These are phyloP conservation scores for Clinocottus analis DNA, from an alignment of 2,113 vertebrate genomes.

Conservation along the genomic window DNA sequence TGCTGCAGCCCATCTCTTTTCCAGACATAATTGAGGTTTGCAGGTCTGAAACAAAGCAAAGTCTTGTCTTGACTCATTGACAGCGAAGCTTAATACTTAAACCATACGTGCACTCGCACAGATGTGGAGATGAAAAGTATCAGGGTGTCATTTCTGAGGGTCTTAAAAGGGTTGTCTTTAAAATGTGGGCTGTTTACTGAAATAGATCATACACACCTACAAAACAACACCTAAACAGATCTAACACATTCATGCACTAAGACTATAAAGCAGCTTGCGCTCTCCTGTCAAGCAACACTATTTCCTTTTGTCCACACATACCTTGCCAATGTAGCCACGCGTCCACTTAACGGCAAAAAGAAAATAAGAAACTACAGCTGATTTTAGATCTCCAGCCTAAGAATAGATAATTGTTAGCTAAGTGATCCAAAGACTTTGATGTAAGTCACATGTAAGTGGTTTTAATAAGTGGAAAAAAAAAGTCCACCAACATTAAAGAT, in stretches of 20 bases:
- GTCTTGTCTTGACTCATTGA: conserved; percentile 40
- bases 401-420: conserved; percentile 63
- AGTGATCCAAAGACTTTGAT: conserved; percentile 57
- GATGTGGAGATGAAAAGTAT: conserved; percentile 32
- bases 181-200: background rate
- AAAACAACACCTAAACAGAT: background rate
- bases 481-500: no score
- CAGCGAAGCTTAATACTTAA: conserved; percentile 19
- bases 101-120: conserved; percentile 8
- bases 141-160: conserved; percentile 37
- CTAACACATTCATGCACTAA: background rate
- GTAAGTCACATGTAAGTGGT: no score
- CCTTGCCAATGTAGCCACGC: background rate
- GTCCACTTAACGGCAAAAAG: conserved; percentile 8
- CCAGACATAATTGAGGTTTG: conserved; percentile 26
- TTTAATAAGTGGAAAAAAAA: no score
- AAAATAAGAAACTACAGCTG: conserved; percentile 46
- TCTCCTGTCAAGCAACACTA: background rate
- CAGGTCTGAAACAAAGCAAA: conserved; percentile 58
- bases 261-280: background rate
- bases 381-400: conserved; percentile 53
- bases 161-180: conserved; percentile 56
- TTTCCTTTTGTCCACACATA: conserved; percentile 7
- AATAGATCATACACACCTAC: background rate
- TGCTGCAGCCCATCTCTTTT: conserved; percentile 13